Conservation (phyloP, 2,797 vertebrate species). For the Catamblyrhynchus diadema region DNA sequence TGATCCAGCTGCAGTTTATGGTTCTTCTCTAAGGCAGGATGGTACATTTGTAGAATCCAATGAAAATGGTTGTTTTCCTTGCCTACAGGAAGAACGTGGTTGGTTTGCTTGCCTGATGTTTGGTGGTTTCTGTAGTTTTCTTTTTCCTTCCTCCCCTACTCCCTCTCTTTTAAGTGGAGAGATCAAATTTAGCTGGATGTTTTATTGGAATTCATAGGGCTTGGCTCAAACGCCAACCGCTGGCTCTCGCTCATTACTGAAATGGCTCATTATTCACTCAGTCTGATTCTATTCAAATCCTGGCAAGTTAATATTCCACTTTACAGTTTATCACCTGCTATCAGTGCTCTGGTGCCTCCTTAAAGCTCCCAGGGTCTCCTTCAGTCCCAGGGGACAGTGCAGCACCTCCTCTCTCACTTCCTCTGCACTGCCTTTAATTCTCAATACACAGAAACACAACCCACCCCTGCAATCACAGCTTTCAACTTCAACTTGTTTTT, state of each 20-base stretch:
- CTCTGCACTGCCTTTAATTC: not conserved
- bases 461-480: not conserved
- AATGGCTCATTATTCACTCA: slow-evolving; percentile 7
- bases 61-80: not conserved
- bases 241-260: too few species aligned
- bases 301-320: not conserved
- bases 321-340: not conserved
- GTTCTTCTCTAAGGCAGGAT: not conserved
- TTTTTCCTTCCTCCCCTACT: not conserved
- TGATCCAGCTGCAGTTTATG: not conserved
- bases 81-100: not conserved
- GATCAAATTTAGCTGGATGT: not conserved
- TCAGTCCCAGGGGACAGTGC: not conserved
- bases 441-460: not conserved
- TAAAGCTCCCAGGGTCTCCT: not conserved
- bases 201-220: not conserved
- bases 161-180: not conserved
- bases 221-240: not conserved
- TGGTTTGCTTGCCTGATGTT: not conserved
- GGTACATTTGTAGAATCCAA: not conserved
- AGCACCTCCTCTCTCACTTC: not conserved
- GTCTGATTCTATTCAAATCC: not conserved
- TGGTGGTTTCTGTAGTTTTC: not conserved
- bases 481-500: not conserved
- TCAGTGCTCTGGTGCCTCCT: not conserved